phyloP scores from a whole-genome alignment of 2,113 vertebrate genomes.

The Anguilla japonica region DNA sequence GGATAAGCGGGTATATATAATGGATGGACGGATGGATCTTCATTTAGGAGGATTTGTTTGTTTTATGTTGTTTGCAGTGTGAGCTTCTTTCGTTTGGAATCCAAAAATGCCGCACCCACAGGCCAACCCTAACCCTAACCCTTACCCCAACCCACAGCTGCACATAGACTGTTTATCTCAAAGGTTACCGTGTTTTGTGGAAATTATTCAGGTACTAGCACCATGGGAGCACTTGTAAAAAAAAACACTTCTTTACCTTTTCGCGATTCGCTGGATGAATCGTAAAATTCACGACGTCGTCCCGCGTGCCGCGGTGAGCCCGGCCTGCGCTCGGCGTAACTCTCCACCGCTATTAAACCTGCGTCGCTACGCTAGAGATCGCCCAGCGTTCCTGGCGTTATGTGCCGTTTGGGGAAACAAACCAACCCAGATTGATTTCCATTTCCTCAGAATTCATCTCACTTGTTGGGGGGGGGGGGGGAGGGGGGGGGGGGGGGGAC shows the following conservation, averaged over 20 bases:
- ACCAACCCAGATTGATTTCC: not conserved
- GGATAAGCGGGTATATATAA: too few species aligned
- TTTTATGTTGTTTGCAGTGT: too few species aligned
- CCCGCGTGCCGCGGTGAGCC: too few species aligned
- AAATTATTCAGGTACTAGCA: not conserved
- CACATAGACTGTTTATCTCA: too few species aligned
- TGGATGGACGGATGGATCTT: too few species aligned
- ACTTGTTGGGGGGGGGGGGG: constrained; percentile 58
- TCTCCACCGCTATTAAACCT: not conserved
- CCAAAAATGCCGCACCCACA: too few species aligned
- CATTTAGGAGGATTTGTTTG: too few species aligned
- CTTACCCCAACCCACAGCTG: too few species aligned
- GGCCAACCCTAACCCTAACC: too few species aligned
- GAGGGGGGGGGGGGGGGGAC: too few species aligned
- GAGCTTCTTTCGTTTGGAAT: too few species aligned
- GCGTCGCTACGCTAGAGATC: not conserved
- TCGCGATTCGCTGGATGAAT: not conserved
- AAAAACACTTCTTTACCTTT: not conserved
- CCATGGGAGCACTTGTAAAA: not conserved
- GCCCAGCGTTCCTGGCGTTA: not conserved
- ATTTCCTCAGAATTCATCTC: constrained; percentile 56
- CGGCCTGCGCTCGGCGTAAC: too few species aligned
- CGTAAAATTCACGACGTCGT: not conserved
- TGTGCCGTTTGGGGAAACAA: not conserved
- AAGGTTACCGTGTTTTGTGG: not conserved